A percentile compares a stretch with the other conserved stretches of the same genome.
Conservation (phyloP, 1,140 invertebrate genomes). For the Leptestheria dahalacensis region DNA sequence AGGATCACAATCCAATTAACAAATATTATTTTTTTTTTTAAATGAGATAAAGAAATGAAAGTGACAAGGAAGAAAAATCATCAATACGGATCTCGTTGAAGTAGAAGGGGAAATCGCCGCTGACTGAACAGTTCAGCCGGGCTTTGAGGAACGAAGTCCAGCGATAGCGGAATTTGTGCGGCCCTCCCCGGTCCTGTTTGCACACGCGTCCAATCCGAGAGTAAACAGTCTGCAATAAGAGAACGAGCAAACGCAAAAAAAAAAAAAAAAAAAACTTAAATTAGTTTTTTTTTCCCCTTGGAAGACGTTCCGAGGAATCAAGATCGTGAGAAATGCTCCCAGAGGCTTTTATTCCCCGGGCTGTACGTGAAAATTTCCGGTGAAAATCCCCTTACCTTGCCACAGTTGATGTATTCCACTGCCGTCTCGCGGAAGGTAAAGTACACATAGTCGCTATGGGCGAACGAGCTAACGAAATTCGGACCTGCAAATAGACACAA, state of each 20-base stretch:
- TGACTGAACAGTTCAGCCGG: slow-evolving; percentile 74
- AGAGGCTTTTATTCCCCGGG: no score
- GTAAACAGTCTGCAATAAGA: slow-evolving; percentile 54
- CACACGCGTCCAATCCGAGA: slow-evolving; percentile 83
- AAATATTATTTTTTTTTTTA: background rate
- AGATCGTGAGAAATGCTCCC: background rate
- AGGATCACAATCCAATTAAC: no score
- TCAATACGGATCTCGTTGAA: slow-evolving; percentile 65
- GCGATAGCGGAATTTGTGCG: slow-evolving; percentile 52
- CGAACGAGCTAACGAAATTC: slow-evolving; percentile 40
- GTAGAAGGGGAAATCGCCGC: slow-evolving; percentile 84
- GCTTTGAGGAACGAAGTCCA: slow-evolving; percentile 92
- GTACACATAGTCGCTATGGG: slow-evolving; percentile 37
- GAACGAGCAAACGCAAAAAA: background rate
- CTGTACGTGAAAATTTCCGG: no score
- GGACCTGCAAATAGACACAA: slow-evolving; percentile 27
- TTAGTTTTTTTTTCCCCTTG: no score
- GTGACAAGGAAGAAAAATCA: background rate
- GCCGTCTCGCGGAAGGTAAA: slow-evolving; percentile 41
- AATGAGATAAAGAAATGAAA: background rate
- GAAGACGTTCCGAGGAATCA: no score
- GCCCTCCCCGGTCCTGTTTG: slow-evolving; percentile 66
- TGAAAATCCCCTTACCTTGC: no score
- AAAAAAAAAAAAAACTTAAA: background rate
- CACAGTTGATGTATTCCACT: slow-evolving; percentile 35